Conservation (phyloP, 2,113 vertebrate genomes). For the Heliornis fulica region DNA sequence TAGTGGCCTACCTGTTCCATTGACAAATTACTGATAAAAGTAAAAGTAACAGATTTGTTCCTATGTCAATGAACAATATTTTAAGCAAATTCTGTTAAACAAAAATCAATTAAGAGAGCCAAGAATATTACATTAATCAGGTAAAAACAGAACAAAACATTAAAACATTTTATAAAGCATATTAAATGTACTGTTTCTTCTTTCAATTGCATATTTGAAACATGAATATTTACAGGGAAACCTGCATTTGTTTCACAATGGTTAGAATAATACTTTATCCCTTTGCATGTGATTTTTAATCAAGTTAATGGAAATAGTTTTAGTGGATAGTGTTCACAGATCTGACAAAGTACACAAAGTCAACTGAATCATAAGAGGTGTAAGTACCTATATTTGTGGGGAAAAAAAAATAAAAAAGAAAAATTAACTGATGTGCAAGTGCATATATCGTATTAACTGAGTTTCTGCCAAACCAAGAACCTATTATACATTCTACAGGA, state of each 20-base stretch:
- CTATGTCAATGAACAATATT: not conserved
- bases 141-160: not conserved
- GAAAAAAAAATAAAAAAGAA: not conserved
- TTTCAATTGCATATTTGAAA: not conserved
- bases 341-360: not conserved
- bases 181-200: not conserved
- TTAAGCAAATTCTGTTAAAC: not conserved
- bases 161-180: not conserved
- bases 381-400: not conserved
- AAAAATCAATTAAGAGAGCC: not conserved
- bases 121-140: not conserved
- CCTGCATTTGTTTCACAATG: not conserved
- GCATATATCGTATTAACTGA: not conserved
- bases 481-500: not conserved
- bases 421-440: not conserved
- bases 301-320: not conserved
- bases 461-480: not conserved
- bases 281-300: not conserved
- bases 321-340: not conserved
- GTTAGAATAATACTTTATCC: not conserved
- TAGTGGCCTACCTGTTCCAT: not conserved
- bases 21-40: not conserved
- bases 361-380: not conserved
- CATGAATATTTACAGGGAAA: not conserved
- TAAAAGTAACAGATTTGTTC: not conserved